Base-by-base conservation (phyloP, 1,140 invertebrate species). In the Drosophila takahashii region DNA sequence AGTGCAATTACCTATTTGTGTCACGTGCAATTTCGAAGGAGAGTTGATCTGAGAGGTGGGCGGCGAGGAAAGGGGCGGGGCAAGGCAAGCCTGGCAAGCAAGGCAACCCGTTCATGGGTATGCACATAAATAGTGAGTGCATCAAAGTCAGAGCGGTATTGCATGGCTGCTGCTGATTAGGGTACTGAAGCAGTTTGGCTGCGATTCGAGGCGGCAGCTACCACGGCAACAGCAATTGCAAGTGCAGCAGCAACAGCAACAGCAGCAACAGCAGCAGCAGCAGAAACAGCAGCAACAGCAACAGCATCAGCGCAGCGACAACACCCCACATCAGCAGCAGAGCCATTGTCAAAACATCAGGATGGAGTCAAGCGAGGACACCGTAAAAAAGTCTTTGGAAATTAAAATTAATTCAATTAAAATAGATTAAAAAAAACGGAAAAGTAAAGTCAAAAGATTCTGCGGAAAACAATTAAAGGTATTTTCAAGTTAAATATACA, bases 1-100 rank as follows among this genome's bases (percentile, higher is more conserved):
- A 71, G 80, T 79, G 66, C 76, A 84, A 84, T 84, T 84, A 84
- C 72, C 77, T 72, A 79, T 79, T 84, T 84, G 71, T 79, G 76
- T 79, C 66, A 84, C 81, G 76, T 84, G 79, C 79, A 69, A 57
- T 58, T 61, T 39, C 50, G 36, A 44, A 18, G 66, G 18, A 27
- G 36, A 45, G 10, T 32, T 34, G 34, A n/a, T 18, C n/a, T 11
- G 26, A 29, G 11, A 6, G 18, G 44, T 22, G 11, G 48, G 47
- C 29, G 29, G 16, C 15, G 16, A 18, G 13, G 41, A 4, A 2
- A n/a, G 39, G 26, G 41, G 62, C 66, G 66, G 48, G 66, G 66
- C 66, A 22, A 22, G 22, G 22, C 22, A 22, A 1, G 22, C 22
- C 22, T 1, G 22, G n/a, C 47, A 32, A 16, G 29, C 29, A n/a